Evolutionary conservation across 1,140 invertebrate species (phyloP).

Genomic region (Scaptomyza montana): DNA sequence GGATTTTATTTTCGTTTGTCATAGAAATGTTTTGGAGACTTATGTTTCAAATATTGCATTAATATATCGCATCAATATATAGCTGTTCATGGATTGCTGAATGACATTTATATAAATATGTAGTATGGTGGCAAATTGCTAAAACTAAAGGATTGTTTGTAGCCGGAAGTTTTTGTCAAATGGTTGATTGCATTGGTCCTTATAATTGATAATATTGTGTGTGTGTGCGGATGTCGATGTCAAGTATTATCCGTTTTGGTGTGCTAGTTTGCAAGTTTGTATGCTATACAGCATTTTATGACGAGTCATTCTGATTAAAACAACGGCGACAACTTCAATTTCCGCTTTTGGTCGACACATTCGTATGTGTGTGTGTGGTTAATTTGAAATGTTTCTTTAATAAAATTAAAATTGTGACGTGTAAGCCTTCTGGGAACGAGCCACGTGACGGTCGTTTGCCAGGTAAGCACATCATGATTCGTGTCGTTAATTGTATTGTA

Average conservation of each 20-base stretch:
- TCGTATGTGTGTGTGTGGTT: slow-evolving; percentile 55
- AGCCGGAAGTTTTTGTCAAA: slow-evolving; percentile 16
- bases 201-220: slow-evolving; percentile 4
- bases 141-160: slow-evolving; percentile 4
- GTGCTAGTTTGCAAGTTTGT: slow-evolving; percentile 15
- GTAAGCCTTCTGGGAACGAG: slow-evolving; percentile 83
- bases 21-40: too few species aligned
- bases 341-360: slow-evolving; percentile 48
- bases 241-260: slow-evolving; percentile 52
- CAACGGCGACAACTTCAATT: slow-evolving; percentile 68
- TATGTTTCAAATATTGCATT: too few species aligned
- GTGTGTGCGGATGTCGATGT: slow-evolving; percentile 24
- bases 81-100: too few species aligned
- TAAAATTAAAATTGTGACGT: slow-evolving; percentile 83
- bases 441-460: slow-evolving; percentile 84
- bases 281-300: slow-evolving; percentile 56
- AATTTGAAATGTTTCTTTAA: slow-evolving; percentile 83
- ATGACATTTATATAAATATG: neutral
- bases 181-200: slow-evolving; percentile 20
- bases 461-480: slow-evolving; percentile 83
- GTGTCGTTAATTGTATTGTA: slow-evolving; percentile 83
- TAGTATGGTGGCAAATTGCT: neutral
- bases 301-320: slow-evolving; percentile 59
- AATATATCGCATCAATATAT: too few species aligned
- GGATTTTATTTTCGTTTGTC: too few species aligned